Percentiles rank a stretch among this genome's conserved stretches.
Evolutionary conservation across 2,113 vertebrate genomes (phyloP).

Genomic region (Burhinus bistriatus): DNA sequence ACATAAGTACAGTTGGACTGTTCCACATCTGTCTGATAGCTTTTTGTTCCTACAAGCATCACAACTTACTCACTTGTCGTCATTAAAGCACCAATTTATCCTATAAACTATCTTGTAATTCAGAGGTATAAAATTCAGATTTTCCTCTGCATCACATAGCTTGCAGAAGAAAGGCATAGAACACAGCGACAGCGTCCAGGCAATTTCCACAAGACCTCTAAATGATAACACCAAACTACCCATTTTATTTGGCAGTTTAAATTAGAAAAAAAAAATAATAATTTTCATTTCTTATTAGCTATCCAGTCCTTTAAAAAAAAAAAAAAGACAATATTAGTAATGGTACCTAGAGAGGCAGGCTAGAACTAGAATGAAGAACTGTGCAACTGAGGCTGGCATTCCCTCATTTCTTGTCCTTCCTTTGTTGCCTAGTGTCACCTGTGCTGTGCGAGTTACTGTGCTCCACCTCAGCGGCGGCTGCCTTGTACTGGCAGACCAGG

Average conservation of each 20-base stretch:
- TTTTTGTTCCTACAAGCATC: not conserved
- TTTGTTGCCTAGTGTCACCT: conserved; percentile 55
- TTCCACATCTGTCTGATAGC: not conserved
- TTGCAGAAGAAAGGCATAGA: not conserved
- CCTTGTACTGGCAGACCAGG: not conserved
- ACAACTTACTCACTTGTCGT: not conserved
- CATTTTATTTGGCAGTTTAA: not conserved
- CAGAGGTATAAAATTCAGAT: not conserved
- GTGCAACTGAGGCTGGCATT: not conserved
- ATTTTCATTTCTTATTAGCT: not conserved
- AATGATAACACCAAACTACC: not conserved
- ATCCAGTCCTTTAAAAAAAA: too few relatives aligned
- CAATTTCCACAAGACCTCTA: not conserved
- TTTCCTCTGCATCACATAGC: not conserved
- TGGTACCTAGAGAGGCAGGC: not conserved
- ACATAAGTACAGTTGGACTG: not conserved
- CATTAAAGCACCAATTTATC: not conserved
- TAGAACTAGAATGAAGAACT: not conserved
- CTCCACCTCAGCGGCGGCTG: not conserved
- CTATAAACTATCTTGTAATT: not conserved
- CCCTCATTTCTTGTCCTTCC: not conserved
- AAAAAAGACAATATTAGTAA: not conserved
- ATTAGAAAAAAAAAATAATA: not conserved
- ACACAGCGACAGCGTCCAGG: not conserved
- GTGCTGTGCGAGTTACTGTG: not conserved